Conservation (phyloP, 2,797 vertebrate species). For the Eurystomus glaucurus region DNA sequence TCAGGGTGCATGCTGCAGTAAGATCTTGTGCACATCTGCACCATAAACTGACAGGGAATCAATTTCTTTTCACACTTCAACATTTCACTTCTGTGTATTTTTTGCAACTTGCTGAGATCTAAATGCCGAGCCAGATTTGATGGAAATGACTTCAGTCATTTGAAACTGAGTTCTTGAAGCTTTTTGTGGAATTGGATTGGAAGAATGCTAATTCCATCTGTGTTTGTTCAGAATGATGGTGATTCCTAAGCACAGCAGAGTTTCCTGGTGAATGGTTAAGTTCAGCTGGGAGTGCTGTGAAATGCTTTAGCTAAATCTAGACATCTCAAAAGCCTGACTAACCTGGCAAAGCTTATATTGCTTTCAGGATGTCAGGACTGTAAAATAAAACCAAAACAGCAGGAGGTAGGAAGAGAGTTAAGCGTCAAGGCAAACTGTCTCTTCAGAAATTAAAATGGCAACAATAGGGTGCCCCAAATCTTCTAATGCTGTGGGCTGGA, state of each 20-base stretch:
- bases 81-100: constrained; percentile 58
- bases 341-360: constrained; percentile 57
- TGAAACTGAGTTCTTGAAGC: constrained; percentile 52
- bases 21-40: constrained; percentile 58
- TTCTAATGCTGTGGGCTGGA: not conserved
- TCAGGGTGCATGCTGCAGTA: constrained; percentile 22
- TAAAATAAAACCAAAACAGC: not conserved
- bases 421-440: constrained; percentile 9
- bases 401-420: constrained; percentile 53
- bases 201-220: constrained; percentile 73
- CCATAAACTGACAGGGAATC: constrained; percentile 33
- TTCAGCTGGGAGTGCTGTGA: constrained; percentile 20
- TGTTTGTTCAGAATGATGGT: constrained; percentile 55
- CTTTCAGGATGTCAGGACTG: constrained; percentile 48
- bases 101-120: constrained; percentile 47
- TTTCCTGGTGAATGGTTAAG: constrained; percentile 41
- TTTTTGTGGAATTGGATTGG: constrained; percentile 68
- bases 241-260: constrained; percentile 56
- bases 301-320: constrained; percentile 59
- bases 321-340: constrained; percentile 58
- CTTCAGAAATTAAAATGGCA: constrained; percentile 40
- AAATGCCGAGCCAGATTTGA: constrained; percentile 54
- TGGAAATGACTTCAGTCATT: constrained; percentile 57
- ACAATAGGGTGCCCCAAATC: constrained; percentile 40
- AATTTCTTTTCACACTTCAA: constrained; percentile 65